Conservation (phyloP, 2,888 invertebrate genomes). For the Melieria crassipennis region DNA sequence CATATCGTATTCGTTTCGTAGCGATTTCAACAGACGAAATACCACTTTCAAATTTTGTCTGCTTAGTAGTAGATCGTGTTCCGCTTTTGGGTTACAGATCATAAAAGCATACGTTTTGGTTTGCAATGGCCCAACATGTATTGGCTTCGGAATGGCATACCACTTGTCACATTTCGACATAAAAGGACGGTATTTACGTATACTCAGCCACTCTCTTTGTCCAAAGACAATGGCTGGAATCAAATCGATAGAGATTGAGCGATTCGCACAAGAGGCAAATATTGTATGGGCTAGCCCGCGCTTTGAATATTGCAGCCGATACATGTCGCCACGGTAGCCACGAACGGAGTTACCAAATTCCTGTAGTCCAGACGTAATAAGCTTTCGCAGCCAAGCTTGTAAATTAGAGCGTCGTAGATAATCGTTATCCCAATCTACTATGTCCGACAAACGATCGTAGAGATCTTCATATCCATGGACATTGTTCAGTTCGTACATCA, state of each 20-base stretch:
- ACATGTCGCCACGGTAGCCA: conserved; percentile 13
- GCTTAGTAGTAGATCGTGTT: conserved; percentile 40
- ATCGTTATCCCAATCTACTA: conserved; percentile 37
- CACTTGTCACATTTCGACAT: conserved; percentile 30
- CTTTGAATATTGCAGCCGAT: conserved; percentile 34
- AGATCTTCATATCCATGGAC: conserved; percentile 23
- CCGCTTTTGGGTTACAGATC: conserved; percentile 44
- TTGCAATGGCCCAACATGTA: not conserved
- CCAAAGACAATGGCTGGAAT: conserved; percentile 45
- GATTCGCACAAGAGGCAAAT: conserved; percentile 14
- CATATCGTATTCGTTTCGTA: conserved; percentile 42
- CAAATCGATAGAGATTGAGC: conserved; percentile 47
- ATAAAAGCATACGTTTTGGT: conserved; percentile 38
- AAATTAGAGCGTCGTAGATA: conserved; percentile 33
- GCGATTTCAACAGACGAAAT: conserved; percentile 47
- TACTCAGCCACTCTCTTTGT: conserved; percentile 33
- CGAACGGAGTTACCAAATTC: not conserved
- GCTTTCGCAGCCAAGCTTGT: conserved; percentile 41
- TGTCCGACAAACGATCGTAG: conserved; percentile 24
- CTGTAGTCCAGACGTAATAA: conserved; percentile 37
- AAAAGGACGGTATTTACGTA: conserved; percentile 28
- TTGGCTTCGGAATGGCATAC: conserved; percentile 48
- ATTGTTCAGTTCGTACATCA: conserved; percentile 21
- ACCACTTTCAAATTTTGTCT: conserved; percentile 46
- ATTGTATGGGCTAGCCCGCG: conserved; percentile 47